These are phyloP conservation scores for Manis javanica DNA, from an alignment of 2,797 vertebrate genomes.

Conservation along the genomic window DNA sequence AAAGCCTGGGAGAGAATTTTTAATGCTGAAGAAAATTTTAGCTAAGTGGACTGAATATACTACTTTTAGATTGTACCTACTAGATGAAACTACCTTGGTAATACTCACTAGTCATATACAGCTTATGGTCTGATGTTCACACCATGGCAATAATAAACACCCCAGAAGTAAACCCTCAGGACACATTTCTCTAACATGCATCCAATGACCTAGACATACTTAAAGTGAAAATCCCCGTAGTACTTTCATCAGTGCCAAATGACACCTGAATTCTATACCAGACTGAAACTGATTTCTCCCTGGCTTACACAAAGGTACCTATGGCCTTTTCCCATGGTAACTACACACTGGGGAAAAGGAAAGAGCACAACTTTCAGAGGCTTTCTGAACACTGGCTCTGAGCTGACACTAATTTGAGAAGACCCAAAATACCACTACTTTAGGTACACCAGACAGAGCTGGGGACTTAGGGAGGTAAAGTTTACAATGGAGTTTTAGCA, in stretches of 20 bases:
- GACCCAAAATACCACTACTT: neutral
- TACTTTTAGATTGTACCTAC: neutral
- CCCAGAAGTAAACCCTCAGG: neutral
- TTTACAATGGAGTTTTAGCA: neutral
- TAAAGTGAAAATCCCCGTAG: neutral
- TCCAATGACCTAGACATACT: neutral
- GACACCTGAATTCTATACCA: neutral
- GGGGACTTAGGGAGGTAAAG: neutral
- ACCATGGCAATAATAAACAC: neutral
- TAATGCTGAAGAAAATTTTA: neutral
- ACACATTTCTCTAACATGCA: neutral
- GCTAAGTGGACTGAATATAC: neutral
- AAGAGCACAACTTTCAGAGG: neutral
- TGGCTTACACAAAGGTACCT: neutral
- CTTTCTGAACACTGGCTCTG: neutral
- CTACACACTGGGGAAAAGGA: neutral
- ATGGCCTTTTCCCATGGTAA: neutral
- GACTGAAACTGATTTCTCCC: neutral
- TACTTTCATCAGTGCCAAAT: neutral
- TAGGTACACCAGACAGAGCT: neutral
- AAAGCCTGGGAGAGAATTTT: neutral
- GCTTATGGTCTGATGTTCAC: neutral
- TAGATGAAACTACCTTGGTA: neutral
- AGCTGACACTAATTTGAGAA: neutral
- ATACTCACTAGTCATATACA: neutral